Base-by-base conservation (phyloP, 2,797 vertebrate genomes). In the Hirundo rustica region DNA sequence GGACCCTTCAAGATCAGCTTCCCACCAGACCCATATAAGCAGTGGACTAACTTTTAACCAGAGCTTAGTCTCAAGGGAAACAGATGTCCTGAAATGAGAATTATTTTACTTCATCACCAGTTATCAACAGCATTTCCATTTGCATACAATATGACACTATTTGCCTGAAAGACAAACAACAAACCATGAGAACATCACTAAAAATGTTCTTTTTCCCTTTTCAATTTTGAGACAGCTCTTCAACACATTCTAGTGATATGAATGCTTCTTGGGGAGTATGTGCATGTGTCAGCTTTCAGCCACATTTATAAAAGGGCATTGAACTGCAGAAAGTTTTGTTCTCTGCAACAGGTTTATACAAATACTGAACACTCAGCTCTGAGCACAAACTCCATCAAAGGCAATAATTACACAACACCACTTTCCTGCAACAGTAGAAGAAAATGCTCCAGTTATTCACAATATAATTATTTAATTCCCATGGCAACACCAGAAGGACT, bases 401-500 rank as follows among this genome's bases (percentile, higher is more conserved):
- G 80, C 68, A 22, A 38, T 92, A 95, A 97, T 95, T 96, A 93
- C 7, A 85, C 84, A 95, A 86, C 61, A 77, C 38, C 26, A 50
- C 27, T 77, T 96, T 54, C 85, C 92, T 72, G 40, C 71, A 61
- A 91, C 38, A 85, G 87, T 32, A 91, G 95, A 93, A 88, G 76
- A 89, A 89, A 96, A 79, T 4, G 16, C 82, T 92, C 62, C 48
- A 57, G 27, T 93, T 93, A 94, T 78, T 82, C 67, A 62, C 67
- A 93, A 92, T 29, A 8, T 73, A 93, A 92, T 94, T 88, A 88
- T 42, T 93, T 54, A 53, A 89, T 84, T 90, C 75, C 87, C 95
- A 95, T 84, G 81, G 90, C 80, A 97, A 97, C 94, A 85, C 61
- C 62, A 86, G 57, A 84, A 88, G 65, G 64, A 89, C 58, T 32